Conservation (phyloP, 2,888 invertebrate genomes). For the Ormyrus labotus region DNA sequence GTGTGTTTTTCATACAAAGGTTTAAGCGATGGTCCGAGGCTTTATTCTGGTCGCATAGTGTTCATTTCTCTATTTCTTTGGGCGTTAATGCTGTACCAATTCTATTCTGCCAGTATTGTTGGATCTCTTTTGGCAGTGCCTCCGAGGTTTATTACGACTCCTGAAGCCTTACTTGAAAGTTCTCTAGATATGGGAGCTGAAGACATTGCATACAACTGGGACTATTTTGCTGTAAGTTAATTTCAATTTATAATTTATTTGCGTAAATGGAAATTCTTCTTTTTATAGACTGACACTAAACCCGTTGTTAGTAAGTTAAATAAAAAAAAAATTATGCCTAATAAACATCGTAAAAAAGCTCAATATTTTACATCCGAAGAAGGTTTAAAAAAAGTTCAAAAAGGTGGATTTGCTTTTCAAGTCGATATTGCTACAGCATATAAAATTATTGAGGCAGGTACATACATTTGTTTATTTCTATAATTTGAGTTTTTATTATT, state of each 20-base stretch:
- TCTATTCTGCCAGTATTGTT: conserved; percentile 73
- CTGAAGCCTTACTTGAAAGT: conserved; percentile 68
- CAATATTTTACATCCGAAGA: conserved; percentile 75
- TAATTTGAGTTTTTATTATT: neutral
- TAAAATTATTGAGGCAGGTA: conserved; percentile 78
- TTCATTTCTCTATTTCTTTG: conserved; percentile 68
- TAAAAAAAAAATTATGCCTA: conserved; percentile 77
- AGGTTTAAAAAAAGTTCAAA: conserved; percentile 80
- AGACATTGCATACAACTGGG: conserved; percentile 69
- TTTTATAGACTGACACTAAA: conserved; percentile 80
- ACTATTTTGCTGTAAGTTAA: conserved; percentile 65
- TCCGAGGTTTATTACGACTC: conserved; percentile 68
- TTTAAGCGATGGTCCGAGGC: conserved; percentile 72
- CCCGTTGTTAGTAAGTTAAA: conserved; percentile 80
- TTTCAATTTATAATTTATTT: neutral
- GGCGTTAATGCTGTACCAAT: conserved; percentile 70
- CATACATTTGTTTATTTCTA: too few relatives aligned
- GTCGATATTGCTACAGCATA: conserved; percentile 83
- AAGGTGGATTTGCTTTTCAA: conserved; percentile 84
- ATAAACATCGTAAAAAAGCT: conserved; percentile 60
- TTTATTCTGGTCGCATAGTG: conserved; percentile 74
- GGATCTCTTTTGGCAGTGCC: conserved; percentile 69
- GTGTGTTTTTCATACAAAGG: conserved; percentile 70
- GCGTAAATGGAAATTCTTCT: neutral
- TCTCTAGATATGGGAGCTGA: conserved; percentile 68